Evolutionary conservation across 1,140 invertebrate genomes (phyloP), one percentile per base, ranked within the genome.

Genomic region (Dendroctonus ponderosae): DNA sequence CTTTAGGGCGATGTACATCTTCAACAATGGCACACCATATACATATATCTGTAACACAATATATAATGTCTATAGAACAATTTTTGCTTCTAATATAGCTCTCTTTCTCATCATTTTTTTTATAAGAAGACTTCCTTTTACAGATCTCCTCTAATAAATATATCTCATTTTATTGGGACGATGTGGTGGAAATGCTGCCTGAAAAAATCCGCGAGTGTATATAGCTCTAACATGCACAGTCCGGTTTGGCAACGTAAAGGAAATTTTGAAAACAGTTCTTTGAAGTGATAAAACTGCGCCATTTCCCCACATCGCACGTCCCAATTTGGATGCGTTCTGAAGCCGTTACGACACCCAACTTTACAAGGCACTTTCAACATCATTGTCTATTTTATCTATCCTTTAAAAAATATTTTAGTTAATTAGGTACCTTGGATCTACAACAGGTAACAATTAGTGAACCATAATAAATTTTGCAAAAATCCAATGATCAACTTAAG

Each of bases 21-120:
- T 74, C 71, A 77, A 75, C 74, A 77, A 78, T 78, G 77, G 77
- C 77, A 78, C 77, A 77, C 77, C 66, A 67, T 74, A 71, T 77
- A 78, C 75, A 78, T 73, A 68, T 70, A 76, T 75, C 71, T 75
- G 71, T 75, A 75, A 77, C 75, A 75, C 75, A 78, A 77, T 76
- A 78, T 76, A 75, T 77, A 75, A 71, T 67, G 66, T 67, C 66
- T 67, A 56, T 67, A 67, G 58, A 67, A 67, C 51, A 67, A 66
- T 60, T 67, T 59, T 46, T 67, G 66, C 59, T 39, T 65, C 53
- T 65, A 65, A 65, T 67, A 67, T 62, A 62, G 54, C 63, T 66
- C 38, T 66, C 7, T 44, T 44, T 66, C 53, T 57, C 41, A 50
- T 48, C 48, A 12, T 15, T 11, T 60, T 37, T 60, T n/a, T 60